Conservation (phyloP, 2,113 vertebrate species). For the Pygoscelis adeliae region DNA sequence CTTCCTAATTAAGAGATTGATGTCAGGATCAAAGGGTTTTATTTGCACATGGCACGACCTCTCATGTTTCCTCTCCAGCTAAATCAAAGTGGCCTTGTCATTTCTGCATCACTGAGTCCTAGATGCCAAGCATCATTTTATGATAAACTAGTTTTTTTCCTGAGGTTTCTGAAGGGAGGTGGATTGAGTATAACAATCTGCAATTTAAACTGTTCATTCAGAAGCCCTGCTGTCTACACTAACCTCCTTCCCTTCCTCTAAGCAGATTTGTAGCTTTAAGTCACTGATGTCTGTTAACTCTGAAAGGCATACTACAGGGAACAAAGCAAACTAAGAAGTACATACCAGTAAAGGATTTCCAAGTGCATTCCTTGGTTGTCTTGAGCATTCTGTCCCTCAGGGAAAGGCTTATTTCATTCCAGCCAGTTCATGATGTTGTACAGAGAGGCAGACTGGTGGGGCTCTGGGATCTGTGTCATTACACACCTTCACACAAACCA, state of each 20-base stretch:
- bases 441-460: background rate
- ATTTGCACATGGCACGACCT: background rate
- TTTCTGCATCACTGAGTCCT: background rate
- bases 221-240: background rate
- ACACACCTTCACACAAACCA: background rate
- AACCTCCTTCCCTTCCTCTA: slow-evolving; percentile 32
- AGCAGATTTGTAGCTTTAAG: slow-evolving; percentile 63
- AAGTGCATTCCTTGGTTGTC: background rate
- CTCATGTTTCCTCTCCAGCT: slow-evolving; percentile 5
- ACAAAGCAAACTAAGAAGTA: slow-evolving; percentile 14
- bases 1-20: slow-evolving; percentile 54
- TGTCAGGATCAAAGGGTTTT: slow-evolving; percentile 55
- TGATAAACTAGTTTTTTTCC: background rate
- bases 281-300: slow-evolving; percentile 37
- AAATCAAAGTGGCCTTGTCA: background rate
- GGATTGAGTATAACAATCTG: background rate
- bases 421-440: background rate
- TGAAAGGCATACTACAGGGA: background rate
- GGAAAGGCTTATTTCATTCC: slow-evolving; percentile 22
- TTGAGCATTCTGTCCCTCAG: slow-evolving; percentile 27
- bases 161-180: background rate
- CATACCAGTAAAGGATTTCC: slow-evolving; percentile 40
- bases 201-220: background rate
- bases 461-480: slow-evolving; percentile 7
- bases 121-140: background rate